Base-by-base conservation (phyloP, 2,797 vertebrate species). In the Melanotaenia pygmaea region DNA sequence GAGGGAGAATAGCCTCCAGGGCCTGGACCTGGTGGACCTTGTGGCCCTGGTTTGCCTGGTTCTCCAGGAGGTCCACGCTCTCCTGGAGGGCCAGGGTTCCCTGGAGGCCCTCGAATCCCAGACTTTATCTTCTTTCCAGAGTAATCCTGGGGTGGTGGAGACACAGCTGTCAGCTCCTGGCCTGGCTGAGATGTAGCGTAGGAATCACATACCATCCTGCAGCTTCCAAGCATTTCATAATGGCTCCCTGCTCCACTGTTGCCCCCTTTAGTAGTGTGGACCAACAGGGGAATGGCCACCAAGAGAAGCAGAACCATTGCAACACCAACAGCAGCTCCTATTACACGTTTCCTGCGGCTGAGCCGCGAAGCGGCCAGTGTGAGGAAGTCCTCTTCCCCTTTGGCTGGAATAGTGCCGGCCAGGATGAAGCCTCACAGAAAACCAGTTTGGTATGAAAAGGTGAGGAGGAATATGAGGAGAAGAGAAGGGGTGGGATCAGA, bases 221-320 rank as follows among this genome's bases (percentile, higher is more conserved):
- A 98, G 88, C 96, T 97, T 74, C 96, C 97, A 72, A 97, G 88
- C 97, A 97, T 98, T 92, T 97, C 96, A 58, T 97, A 98, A 87
- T 94, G 96, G 53, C 96, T 95, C 28, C 94, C 93, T 51, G 85
- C 85, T 74, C 92, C 93, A n/a, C 93, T 90, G 35, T 94, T 95
- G 9, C 91, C 93, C 59, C 92, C 94, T 89, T 96, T 97, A 82
- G 96, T 97, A 86, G 95, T 96, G 91, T 97, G 97, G 79, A 99
- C 97, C 91, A 99, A 94, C 89, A 99, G 91, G 40, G 97, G 97
- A 89, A 99, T 99, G 88, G 97, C 96, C 82, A 98, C 95, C 80
- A 99, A 92, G 67, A 99, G 93, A 80, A 98, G 92, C 43, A 99
- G 93, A 77, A 99, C 96, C 97, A 98, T 98, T 88, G 96, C 97